These are phyloP conservation scores for Spinibarbus caldwelli DNA, from an alignment of 2,797 vertebrate species.

Conservation along the genomic window DNA sequence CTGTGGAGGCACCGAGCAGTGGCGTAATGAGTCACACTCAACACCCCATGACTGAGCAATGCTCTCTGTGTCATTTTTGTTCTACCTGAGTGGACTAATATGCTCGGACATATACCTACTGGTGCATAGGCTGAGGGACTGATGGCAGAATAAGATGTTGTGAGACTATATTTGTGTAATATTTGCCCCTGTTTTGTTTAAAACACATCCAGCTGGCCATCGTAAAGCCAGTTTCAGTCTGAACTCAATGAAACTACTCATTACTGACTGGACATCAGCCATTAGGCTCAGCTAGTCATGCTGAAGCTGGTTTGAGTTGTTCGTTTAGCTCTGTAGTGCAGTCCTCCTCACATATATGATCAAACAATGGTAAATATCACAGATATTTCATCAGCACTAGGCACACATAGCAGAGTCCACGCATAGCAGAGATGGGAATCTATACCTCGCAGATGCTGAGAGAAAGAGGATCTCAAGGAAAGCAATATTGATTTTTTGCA, in stretches of 20 bases:
- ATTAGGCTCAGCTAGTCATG: neutral
- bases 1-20: constrained; percentile 34
- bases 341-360: constrained; percentile 5
- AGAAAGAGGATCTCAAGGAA: constrained; percentile 52
- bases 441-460: constrained; percentile 31
- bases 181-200: constrained; percentile 1
- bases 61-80: constrained; percentile 35
- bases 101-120: neutral
- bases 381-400: constrained; percentile 6
- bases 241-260: neutral
- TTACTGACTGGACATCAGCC: neutral
- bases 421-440: constrained; percentile 22
- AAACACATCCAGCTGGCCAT: neutral
- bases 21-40: constrained; percentile 37
- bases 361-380: neutral
- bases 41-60: constrained; percentile 42
- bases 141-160: constrained; percentile 12
- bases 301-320: neutral
- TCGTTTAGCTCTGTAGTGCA: neutral
- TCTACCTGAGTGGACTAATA: constrained; percentile 39
- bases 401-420: neutral
- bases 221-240: neutral
- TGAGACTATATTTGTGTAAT: constrained; percentile 13
- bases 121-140: constrained; percentile 6
- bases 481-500: constrained; percentile 53